Evolutionary conservation across 1,140 invertebrate species (phyloP), one percentile per base, ranked within the genome.

Genomic region (Diploscapter pachys): DNA sequence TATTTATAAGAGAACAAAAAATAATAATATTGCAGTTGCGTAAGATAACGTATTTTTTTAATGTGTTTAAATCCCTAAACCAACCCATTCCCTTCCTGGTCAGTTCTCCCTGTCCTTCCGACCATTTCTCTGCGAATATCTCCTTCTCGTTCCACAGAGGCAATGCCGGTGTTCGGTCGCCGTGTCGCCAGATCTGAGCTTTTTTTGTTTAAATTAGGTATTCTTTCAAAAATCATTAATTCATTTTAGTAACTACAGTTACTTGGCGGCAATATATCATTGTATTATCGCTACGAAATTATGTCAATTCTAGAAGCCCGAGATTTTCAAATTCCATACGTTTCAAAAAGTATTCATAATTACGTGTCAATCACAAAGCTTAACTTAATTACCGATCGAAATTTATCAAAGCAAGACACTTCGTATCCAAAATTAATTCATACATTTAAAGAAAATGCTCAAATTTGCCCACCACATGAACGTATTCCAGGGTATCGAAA

Each of bases 181-280:
- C 83, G 77, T 84, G 83, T 52, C 83, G 74, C 82, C 82, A 84
- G 51, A 83, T 66, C 81, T 81, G 63, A 69, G 81, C 77, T 59
- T 11, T 48, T 9, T 56, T 67, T n/a, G 62, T 31, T 31, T 31
- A 31, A 31, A 31, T 31, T 31, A 31, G 31, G 31, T 31, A 31
- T 31, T 31, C 31, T 31, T 31, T 31, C 0, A 31, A 31, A 31
- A 31, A 31, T 31, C 31, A 31, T 31, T 31, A 31, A 31, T 31
- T 31, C 31, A 31, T 31, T 31, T 31, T 31, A 31, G 31, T 31
- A 31, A 31, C 1, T 31, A 31, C 31, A 31, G 31, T 31, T 31
- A 31, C 31, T 31, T 31, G 31, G 1, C 1, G 1, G 31, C 31
- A 31, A 31, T 31, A 31, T 31, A 31, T 31, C 31, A 1, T 1